phyloP scores from a whole-genome alignment of 2,113 vertebrate species.

The Megatriorchis doriae region DNA sequence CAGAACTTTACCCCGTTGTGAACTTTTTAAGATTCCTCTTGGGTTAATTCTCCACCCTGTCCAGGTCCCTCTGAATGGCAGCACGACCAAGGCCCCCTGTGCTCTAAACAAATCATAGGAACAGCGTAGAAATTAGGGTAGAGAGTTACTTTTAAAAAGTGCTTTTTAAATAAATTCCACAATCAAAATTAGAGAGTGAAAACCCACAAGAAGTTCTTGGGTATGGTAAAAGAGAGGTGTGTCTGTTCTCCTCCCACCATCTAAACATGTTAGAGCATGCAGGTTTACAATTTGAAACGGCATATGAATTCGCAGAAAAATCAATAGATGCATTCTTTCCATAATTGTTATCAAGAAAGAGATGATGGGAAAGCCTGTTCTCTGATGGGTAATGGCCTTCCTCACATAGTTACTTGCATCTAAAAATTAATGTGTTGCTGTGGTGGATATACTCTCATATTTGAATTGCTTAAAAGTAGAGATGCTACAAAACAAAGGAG shows the following conservation, averaged over 20 bases:
- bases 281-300: background rate
- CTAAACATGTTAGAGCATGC: background rate
- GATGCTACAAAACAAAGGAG: background rate
- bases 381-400: background rate
- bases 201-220: background rate
- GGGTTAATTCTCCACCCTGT: background rate
- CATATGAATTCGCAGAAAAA: background rate
- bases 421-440: background rate
- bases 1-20: background rate
- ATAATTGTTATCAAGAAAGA: background rate
- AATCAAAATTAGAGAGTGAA: background rate
- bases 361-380: background rate
- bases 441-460: background rate
- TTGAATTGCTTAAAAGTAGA: background rate
- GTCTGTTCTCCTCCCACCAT: background rate
- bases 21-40: background rate
- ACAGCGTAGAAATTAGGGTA: background rate
- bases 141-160: background rate
- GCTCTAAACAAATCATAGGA: background rate
- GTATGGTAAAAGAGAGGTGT: background rate
- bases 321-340: background rate
- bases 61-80: background rate
- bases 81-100: background rate
- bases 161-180: background rate
- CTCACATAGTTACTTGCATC: background rate